Conservation (phyloP, 1,140 invertebrate species). For the Carposina sasakii region DNA sequence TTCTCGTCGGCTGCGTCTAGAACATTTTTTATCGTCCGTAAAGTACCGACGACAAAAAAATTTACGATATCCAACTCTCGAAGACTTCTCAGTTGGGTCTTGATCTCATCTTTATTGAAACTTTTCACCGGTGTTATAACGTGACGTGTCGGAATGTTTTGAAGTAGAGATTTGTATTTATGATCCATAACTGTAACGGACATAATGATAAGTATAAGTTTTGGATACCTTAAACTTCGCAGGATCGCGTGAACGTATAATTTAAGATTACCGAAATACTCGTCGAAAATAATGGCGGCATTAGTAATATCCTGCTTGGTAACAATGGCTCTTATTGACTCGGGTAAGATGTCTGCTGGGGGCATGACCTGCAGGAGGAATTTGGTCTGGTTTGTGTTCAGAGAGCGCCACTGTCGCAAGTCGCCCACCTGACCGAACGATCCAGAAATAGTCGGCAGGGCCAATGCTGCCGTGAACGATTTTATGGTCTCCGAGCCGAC, state of each 20-base stretch:
- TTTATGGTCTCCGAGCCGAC: constrained; percentile 87
- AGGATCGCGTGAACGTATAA: not conserved
- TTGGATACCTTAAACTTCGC: not conserved
- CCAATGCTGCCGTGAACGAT: constrained; percentile 84
- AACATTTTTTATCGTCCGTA: constrained; percentile 80
- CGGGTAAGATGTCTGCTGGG: constrained; percentile 86
- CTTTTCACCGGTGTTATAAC: constrained; percentile 81
- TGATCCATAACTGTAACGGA: constrained; percentile 85
- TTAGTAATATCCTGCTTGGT: constrained; percentile 88
- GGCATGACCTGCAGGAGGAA: constrained; percentile 85
- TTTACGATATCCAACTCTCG: constrained; percentile 90
- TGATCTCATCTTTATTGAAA: constrained; percentile 68
- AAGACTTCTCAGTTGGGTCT: constrained; percentile 79
- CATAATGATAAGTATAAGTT: not conserved
- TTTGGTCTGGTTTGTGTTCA: constrained; percentile 78
- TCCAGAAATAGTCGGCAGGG: constrained; percentile 85
- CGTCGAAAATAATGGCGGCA: constrained; percentile 92
- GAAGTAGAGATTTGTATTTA: constrained; percentile 90
- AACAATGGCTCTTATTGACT: constrained; percentile 86
- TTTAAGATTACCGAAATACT: constrained; percentile 79
- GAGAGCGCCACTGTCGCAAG: constrained; percentile 83
- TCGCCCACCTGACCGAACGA: constrained; percentile 89
- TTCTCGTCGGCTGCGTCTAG: constrained; percentile 74
- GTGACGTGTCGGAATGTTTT: constrained; percentile 90
- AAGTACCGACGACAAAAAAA: constrained; percentile 85